These are phyloP conservation scores for Ormia ochracea DNA, from an alignment of 2,888 invertebrate species.

Conservation along the genomic window DNA sequence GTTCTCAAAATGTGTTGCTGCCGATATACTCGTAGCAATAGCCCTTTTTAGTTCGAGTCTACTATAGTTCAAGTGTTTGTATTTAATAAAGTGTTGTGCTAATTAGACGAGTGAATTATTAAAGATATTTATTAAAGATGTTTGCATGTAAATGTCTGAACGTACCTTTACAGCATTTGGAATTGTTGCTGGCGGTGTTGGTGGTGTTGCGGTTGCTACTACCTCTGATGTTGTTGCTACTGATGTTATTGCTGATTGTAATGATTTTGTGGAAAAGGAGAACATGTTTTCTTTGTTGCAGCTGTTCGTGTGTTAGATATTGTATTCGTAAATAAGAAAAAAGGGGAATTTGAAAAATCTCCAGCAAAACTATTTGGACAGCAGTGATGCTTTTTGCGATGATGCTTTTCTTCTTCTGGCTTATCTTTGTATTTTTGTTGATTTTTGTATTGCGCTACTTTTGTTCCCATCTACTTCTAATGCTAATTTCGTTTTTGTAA, in stretches of 20 bases:
- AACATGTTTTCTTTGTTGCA: conserved; percentile 42
- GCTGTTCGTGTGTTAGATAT: conserved; percentile 33
- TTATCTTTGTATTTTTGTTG: conserved; percentile 3
- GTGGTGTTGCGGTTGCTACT: not conserved
- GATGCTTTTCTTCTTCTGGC: conserved; percentile 7
- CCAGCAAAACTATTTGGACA: conserved; percentile 47
- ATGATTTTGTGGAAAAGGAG: conserved; percentile 45
- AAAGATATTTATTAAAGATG: no score
- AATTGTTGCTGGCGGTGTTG: conserved; percentile 11
- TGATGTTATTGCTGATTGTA: not conserved
- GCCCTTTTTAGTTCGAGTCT: no score
- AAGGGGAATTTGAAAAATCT: conserved; percentile 60
- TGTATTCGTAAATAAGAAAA: conserved; percentile 28
- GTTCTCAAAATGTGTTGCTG: no score
- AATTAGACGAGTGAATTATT: no score
- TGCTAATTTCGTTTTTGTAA: conserved; percentile 49
- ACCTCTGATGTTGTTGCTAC: not conserved
- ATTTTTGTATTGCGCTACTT: conserved; percentile 46
- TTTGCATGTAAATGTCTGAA: no score
- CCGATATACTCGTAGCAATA: no score
- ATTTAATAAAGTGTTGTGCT: no score
- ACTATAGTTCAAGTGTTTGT: no score
- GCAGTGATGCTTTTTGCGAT: conserved; percentile 40
- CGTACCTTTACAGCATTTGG: no score
- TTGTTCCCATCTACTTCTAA: conserved; percentile 35